Evolutionary conservation across 2,888 invertebrate species (phyloP).

Genomic region (Euphydryas editha): DNA sequence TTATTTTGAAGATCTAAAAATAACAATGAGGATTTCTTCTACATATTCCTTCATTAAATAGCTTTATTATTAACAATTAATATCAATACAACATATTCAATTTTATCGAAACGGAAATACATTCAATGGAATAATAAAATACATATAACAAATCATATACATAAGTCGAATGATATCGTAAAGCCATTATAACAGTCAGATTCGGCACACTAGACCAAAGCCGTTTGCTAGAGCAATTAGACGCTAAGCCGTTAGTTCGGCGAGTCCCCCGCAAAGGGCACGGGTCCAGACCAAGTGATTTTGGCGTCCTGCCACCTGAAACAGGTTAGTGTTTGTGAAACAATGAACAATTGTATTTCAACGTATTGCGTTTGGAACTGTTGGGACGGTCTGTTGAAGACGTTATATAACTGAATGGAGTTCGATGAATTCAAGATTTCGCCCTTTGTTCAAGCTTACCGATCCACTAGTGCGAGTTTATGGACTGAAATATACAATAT

Average conservation of each 20-base stretch:
- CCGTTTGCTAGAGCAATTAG: constrained; percentile 37
- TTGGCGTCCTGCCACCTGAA: constrained; percentile 90
- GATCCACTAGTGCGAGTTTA: too few relatives aligned
- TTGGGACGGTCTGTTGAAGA: constrained; percentile 8
- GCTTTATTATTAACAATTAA: neutral
- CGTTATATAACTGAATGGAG: constrained; percentile 11
- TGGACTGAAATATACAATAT: neutral
- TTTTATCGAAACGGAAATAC: neutral
- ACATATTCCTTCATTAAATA: neutral
- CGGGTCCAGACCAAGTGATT: constrained; percentile 86
- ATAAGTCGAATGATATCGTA: constrained; percentile 22
- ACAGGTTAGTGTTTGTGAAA: constrained; percentile 38
- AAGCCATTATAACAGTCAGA: constrained; percentile 17
- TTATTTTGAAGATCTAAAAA: neutral
- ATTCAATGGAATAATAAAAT: neutral
- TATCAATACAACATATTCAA: neutral
- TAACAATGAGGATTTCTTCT: neutral
- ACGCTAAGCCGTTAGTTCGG: constrained; percentile 51
- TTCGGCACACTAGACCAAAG: constrained; percentile 14
- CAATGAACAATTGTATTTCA: constrained; percentile 12
- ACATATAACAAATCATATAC: neutral
- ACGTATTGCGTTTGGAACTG: constrained; percentile 11
- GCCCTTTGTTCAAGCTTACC: neutral
- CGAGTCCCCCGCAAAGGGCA: constrained; percentile 69
- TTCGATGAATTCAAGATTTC: neutral